phyloP scores from a whole-genome alignment of 2,888 invertebrate genomes.

The Heteromyza rotundicornis region DNA sequence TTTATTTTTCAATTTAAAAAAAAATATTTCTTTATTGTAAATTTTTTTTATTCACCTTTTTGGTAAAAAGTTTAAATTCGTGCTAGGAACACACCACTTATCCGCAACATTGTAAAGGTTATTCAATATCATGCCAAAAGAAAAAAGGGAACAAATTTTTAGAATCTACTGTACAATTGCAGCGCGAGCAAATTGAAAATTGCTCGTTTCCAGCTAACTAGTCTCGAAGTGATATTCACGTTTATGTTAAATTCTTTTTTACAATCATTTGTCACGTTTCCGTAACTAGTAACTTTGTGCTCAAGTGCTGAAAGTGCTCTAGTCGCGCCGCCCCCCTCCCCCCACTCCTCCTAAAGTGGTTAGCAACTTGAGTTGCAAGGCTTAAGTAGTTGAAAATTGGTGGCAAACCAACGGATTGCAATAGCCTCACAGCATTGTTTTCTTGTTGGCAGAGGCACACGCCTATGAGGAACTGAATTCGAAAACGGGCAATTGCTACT shows the following conservation, averaged over 20 bases:
- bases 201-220: background rate
- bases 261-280: constrained; percentile 8
- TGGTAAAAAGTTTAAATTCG: background rate
- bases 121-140: no score
- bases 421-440: background rate
- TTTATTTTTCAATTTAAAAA: background rate
- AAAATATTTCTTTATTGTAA: no score
- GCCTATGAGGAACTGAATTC: no score
- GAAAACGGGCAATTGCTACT: background rate
- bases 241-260: constrained; percentile 5
- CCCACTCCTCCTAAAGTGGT: no score
- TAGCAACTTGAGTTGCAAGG: no score
- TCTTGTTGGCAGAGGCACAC: background rate
- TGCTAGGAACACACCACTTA: background rate
- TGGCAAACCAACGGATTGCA: background rate
- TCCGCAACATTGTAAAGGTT: background rate
- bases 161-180: no score
- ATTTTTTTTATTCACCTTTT: background rate
- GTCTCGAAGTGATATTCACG: background rate
- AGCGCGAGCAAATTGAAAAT: background rate
- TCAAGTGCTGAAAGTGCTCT: no score
- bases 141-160: background rate
- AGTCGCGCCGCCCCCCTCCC: no score
- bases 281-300: background rate
- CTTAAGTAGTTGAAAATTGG: background rate